Evolutionary conservation across 2,113 vertebrate genomes (phyloP), one percentile per base, ranked within the genome.

Genomic region (Hiodon tergisus): DNA sequence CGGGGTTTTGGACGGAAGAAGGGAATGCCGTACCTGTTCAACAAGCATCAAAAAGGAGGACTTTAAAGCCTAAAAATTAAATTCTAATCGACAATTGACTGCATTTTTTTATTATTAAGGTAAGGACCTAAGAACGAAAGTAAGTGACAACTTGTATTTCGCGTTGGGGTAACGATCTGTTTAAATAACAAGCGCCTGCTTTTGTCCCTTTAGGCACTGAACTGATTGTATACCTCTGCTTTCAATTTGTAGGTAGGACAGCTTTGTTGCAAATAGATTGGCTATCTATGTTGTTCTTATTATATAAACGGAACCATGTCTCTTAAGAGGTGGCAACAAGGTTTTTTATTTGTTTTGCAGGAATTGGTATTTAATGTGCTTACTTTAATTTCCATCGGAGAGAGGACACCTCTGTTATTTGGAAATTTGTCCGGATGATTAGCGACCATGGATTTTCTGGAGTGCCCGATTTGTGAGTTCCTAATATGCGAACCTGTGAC

Each of bases 401-500:
- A 63, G 61, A n/a, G 61, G 46, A 47, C 46, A 66, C 17, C 46
- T 13, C 46, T 66, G 14, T 6, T 5, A 17, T 53, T 16, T 69
- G 14, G 47, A 69, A 69, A 69, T 54, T 14, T 52, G 14, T 31
- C 16, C 67, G 11, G 50, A 52, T 69, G 14, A 48, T 11, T 17
- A 66, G 46, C 31, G 63, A 66, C 50, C n/a, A 91, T 90, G 91
- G 93, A 95, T 3, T 31, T 90, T 11, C 84, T 95, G 80, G 86
- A 88, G 74, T 96, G 94, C 72, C 93, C 93, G 0, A 76, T 84
- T 8, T 96, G 95, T 57, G 85, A 80, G 74, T 85, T 91, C 73
- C 81, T 91, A 2, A 89, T 96, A 81, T 86, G 87, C 84, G 92
- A 95, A 76, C 93, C 94, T 51, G 90, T 93, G 78, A 95, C 93